These are phyloP conservation scores for Scarus forsteni DNA, from an alignment of 2,797 vertebrate species.

Conservation along the genomic window DNA sequence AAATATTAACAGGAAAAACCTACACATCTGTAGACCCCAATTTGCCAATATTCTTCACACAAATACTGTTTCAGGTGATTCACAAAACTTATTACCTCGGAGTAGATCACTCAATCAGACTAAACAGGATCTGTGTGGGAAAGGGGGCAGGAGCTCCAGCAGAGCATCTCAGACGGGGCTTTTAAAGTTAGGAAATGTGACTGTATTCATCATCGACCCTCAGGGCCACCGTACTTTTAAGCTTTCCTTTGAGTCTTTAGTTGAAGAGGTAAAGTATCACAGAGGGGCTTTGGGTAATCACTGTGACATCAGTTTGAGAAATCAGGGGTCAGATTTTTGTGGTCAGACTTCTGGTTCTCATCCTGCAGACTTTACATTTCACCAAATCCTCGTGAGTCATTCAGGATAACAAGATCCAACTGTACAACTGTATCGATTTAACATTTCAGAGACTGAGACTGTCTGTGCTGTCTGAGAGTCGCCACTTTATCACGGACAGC, in stretches of 20 bases:
- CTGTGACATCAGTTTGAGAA: slow-evolving; percentile 27
- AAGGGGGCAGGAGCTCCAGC: too few species aligned
- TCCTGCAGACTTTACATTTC: slow-evolving; percentile 38
- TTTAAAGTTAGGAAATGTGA: too few species aligned
- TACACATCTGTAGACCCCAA: too few species aligned
- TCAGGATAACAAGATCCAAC: slow-evolving; percentile 55
- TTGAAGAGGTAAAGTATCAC: slow-evolving; percentile 9
- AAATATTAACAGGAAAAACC: too few species aligned
- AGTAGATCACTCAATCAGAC: too few species aligned
- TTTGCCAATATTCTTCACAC: too few species aligned
- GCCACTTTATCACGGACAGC: slow-evolving; percentile 57
- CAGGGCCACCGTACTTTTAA: slow-evolving; percentile 6
- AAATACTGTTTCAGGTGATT: too few species aligned
- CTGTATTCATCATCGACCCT: too few species aligned
- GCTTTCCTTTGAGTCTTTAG: slow-evolving; percentile 1
- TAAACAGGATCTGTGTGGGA: too few species aligned
- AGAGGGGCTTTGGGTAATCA: slow-evolving; percentile 15
- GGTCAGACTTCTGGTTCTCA: slow-evolving; percentile 46
- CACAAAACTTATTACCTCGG: too few species aligned
- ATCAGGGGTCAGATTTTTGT: slow-evolving; percentile 22
- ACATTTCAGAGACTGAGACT: slow-evolving; percentile 35
- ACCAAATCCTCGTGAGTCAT: slow-evolving; percentile 60
- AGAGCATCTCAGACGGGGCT: neutral
- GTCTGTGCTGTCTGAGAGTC: slow-evolving; percentile 45
- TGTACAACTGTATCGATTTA: slow-evolving; percentile 55